Percentiles rank a stretch among this genome's conserved stretches.
These are phyloP conservation scores for Antechinus flavipes DNA, from an alignment of 2,113 vertebrate genomes.

Conservation along the genomic window DNA sequence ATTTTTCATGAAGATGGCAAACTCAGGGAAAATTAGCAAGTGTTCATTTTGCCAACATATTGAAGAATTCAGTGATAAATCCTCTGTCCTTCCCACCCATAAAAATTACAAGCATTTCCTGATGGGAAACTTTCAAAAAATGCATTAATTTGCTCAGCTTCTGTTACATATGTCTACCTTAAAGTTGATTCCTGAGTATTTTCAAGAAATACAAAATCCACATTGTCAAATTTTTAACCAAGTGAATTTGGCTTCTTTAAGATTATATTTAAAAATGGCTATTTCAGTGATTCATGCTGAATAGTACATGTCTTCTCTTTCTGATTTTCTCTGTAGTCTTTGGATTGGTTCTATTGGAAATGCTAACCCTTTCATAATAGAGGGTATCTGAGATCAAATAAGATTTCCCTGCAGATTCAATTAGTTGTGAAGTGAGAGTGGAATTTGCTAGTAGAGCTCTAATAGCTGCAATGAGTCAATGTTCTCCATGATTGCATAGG, in stretches of 20 bases:
- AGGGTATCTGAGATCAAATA: neutral
- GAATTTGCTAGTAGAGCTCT: neutral
- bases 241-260: neutral
- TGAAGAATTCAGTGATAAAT: neutral
- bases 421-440: neutral
- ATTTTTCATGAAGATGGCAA: neutral
- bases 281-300: neutral
- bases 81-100: neutral
- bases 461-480: neutral
- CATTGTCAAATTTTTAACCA: neutral
- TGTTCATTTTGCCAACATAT: neutral
- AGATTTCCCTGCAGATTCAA: slow-evolving; percentile 36
- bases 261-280: neutral
- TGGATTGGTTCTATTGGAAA: neutral
- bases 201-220: neutral
- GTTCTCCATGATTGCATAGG: neutral
- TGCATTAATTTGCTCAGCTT: neutral
- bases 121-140: neutral
- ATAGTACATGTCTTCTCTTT: neutral
- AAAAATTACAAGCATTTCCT: neutral
- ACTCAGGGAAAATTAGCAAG: slow-evolving; percentile 23
- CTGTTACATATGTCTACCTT: rapidly evolving
- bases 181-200: neutral
- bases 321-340: neutral
- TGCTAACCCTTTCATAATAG: neutral